Percentiles rank a stretch among this genome's conserved stretches.
Evolutionary conservation across 2,888 invertebrate species (phyloP).

Genomic region (Mantis religiosa): DNA sequence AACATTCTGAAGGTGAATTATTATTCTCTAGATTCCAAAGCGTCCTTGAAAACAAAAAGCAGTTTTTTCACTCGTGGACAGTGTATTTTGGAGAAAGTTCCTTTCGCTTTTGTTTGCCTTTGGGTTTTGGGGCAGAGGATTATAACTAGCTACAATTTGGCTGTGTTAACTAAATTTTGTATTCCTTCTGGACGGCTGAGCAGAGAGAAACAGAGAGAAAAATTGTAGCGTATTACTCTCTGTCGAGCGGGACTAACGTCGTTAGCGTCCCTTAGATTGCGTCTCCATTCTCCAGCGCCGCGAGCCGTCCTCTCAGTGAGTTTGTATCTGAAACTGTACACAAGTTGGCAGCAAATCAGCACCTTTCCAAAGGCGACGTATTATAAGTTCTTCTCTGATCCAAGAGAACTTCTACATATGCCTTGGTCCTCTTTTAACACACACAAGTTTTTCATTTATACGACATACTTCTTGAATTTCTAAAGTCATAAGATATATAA

Average conservation of each 20-base stretch:
- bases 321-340: background rate
- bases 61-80: background rate
- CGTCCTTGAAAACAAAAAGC: background rate
- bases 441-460: too few relatives aligned
- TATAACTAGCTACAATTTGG: background rate
- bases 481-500: too few relatives aligned
- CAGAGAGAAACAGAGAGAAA: background rate
- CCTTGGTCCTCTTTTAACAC: too few relatives aligned
- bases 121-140: background rate
- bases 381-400: too few relatives aligned
- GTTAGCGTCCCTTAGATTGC: background rate
- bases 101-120: background rate
- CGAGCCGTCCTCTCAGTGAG: background rate
- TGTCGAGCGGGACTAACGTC: background rate
- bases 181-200: background rate
- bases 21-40: background rate
- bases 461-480: too few relatives aligned
- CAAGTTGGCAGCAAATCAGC: background rate
- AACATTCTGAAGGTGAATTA: background rate
- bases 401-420: too few relatives aligned
- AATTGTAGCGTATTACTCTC: background rate
- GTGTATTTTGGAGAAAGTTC: background rate
- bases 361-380: too few relatives aligned
- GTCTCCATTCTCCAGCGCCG: background rate
- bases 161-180: background rate